Percentiles rank a stretch among this genome's conserved stretches.
Conservation (phyloP, 2,113 vertebrate species). For the Thunnus maccoyii region DNA sequence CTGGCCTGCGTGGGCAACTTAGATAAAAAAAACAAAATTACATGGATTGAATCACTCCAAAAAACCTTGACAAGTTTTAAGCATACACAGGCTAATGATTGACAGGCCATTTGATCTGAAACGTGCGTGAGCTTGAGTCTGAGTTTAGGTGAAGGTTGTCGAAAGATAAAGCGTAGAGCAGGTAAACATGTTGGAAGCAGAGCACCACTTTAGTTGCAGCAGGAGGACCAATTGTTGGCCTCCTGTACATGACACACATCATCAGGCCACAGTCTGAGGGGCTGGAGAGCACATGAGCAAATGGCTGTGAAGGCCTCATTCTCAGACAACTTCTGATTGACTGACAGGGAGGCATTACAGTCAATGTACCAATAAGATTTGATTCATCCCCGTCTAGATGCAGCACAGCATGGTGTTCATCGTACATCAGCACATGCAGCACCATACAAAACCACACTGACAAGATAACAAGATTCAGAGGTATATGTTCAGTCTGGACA, state of each 20-base stretch:
- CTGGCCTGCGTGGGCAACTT: background rate
- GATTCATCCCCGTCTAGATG: no score
- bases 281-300: conserved; percentile 11
- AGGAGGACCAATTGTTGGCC: conserved; percentile 45
- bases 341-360: background rate
- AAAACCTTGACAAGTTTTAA: conserved; percentile 35
- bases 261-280: conserved; percentile 53
- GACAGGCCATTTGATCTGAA: conserved; percentile 68
- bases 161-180: conserved; percentile 60
- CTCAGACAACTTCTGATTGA: background rate
- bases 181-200: conserved; percentile 53
- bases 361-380: no score
- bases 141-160: conserved; percentile 77
- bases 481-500: no score
- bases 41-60: conserved; percentile 9
- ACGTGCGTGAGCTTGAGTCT: conserved; percentile 38
- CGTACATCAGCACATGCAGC: background rate
- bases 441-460: no score
- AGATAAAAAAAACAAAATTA: background rate
- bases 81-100: conserved; percentile 72
- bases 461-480: background rate
- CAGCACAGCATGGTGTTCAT: background rate
- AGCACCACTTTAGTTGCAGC: conserved; percentile 22
- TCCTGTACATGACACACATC: conserved; percentile 38
- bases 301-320: background rate